Conservation (phyloP, 2,113 vertebrate species). For the Globicephala melas region DNA sequence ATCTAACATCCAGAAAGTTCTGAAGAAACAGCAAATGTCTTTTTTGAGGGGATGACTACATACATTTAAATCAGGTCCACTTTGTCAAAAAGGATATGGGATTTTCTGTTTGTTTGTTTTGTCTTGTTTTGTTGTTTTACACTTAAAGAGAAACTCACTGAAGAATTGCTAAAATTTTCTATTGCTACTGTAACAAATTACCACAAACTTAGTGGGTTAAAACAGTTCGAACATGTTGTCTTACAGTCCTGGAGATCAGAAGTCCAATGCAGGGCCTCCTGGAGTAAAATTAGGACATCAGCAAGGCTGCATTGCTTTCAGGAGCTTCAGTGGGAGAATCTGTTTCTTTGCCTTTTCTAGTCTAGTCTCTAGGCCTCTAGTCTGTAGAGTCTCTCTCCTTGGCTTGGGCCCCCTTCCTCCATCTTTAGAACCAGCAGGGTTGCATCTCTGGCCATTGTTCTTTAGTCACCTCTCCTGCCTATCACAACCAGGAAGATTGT, state of each 20-base stretch:
- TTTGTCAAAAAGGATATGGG: background rate
- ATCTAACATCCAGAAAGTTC: background rate
- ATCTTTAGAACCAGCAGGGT: background rate
- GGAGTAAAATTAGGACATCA: background rate
- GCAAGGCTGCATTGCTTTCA: background rate
- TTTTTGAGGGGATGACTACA: background rate
- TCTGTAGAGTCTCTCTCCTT: background rate
- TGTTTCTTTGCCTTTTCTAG: background rate
- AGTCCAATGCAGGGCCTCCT: background rate
- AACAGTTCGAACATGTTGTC: background rate
- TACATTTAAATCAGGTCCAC: background rate
- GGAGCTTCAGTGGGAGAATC: background rate
- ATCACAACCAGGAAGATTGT: background rate
- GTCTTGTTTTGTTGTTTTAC: background rate
- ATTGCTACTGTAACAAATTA: background rate
- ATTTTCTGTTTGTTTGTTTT: background rate
- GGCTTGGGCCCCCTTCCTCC: background rate
- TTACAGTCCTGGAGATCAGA: background rate
- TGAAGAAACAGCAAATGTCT: background rate
- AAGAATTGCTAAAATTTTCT: background rate
- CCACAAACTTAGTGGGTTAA: background rate
- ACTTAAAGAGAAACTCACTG: background rate
- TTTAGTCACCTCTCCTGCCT: background rate
- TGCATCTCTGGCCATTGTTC: background rate
- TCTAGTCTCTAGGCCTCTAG: too few relatives aligned